phyloP scores from a whole-genome alignment of 2,113 vertebrate genomes.

The Xiphophorus maculatus region DNA sequence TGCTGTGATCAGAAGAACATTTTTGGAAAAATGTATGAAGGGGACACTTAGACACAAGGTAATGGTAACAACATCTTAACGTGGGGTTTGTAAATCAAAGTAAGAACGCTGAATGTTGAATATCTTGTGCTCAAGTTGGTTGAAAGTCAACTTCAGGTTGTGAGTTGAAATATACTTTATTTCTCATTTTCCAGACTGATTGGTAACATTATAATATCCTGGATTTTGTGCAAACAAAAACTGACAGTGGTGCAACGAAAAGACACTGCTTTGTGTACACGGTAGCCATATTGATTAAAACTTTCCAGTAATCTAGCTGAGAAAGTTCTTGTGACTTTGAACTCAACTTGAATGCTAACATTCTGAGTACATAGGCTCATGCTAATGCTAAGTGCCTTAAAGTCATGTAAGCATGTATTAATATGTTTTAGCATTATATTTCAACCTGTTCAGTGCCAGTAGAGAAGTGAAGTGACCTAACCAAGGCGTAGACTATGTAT shows the following conservation, averaged over 20 bases:
- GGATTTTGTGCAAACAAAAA: neutral
- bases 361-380: neutral
- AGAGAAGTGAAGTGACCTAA: neutral
- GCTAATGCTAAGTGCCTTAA: neutral
- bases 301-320: too few species aligned
- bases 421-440: neutral
- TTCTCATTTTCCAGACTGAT: neutral
- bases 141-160: neutral
- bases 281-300: too few species aligned
- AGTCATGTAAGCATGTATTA: neutral
- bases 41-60: neutral
- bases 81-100: neutral
- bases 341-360: neutral
- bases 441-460: neutral
- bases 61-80: neutral
- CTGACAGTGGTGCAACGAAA: neutral
- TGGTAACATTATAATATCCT: neutral
- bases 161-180: neutral
- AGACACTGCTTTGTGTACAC: neutral
- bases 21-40: neutral
- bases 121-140: too few species aligned
- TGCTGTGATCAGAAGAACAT: neutral
- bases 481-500: neutral
- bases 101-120: neutral
- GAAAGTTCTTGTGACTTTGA: too few species aligned